These are phyloP conservation scores for Frankliniella fusca DNA, from an alignment of 2,888 invertebrate genomes.

Conservation along the genomic window DNA sequence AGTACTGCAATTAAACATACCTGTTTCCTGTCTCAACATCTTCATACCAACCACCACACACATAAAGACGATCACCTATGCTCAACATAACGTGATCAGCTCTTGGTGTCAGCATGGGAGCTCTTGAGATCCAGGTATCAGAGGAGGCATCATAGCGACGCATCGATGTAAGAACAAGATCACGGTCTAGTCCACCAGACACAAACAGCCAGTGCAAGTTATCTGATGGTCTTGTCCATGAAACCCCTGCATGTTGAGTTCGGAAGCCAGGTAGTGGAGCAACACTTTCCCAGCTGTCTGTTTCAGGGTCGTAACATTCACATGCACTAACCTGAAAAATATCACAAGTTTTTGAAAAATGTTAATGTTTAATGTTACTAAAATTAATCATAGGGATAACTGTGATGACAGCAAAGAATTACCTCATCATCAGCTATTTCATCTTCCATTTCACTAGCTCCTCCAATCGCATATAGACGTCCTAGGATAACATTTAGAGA, in stretches of 20 bases:
- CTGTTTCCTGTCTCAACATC: conserved; percentile 49
- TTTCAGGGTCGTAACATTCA: conserved; percentile 57
- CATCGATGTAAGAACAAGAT: conserved; percentile 51
- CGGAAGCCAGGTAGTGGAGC: conserved; percentile 55
- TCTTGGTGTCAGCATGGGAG: conserved; percentile 57
- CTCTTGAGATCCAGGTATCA: conserved; percentile 55
- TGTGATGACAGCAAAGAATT: conserved; percentile 27
- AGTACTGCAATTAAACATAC: conserved; percentile 36
- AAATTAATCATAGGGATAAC: not conserved
- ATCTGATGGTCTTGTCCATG: conserved; percentile 41
- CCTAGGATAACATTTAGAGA: conserved; percentile 57
- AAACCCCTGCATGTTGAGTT: conserved; percentile 58
- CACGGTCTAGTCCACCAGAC: conserved; percentile 56
- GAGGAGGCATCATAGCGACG: conserved; percentile 51
- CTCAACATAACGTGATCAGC: conserved; percentile 63
- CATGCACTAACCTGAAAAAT: conserved; percentile 48
- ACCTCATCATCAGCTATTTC: conserved; percentile 48
- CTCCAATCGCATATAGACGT: conserved; percentile 60
- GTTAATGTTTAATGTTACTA: not conserved
- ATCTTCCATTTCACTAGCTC: conserved; percentile 57
- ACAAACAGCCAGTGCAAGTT: conserved; percentile 47
- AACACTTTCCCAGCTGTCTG: conserved; percentile 58
- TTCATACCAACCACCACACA: conserved; percentile 64
- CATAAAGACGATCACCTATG: conserved; percentile 56
- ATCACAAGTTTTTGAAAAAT: conserved; percentile 20